phyloP scores from a whole-genome alignment of 2,797 vertebrate species.

The Limnodromus scolopaceus region DNA sequence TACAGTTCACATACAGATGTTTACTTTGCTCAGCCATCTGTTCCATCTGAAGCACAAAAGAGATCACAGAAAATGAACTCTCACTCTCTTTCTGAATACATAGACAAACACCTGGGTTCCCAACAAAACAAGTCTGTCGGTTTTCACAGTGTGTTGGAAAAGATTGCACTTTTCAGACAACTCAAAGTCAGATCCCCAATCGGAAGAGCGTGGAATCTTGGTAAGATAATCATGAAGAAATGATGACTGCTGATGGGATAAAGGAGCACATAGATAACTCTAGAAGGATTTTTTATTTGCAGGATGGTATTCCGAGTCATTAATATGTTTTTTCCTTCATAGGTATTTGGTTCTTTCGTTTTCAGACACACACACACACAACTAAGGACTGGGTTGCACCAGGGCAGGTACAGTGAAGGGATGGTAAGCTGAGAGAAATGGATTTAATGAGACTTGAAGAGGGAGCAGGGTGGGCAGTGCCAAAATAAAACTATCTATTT shows the following conservation, averaged over 20 bases:
- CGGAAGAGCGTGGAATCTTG: background rate
- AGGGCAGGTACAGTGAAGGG: background rate
- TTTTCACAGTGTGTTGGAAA: background rate
- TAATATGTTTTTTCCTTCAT: background rate
- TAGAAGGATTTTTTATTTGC: background rate
- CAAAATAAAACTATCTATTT: background rate
- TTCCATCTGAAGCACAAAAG: conserved; percentile 46
- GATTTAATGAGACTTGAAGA: background rate
- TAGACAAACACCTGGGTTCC: conserved; percentile 16
- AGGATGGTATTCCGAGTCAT: background rate
- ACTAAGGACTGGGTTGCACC: background rate
- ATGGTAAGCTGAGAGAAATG: background rate
- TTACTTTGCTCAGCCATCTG: conserved; percentile 65
- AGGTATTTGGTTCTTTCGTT: background rate
- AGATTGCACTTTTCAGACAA: background rate
- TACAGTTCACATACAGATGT: conserved; percentile 65
- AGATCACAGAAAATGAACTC: conserved; percentile 52
- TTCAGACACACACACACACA: background rate
- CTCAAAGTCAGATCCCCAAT: background rate
- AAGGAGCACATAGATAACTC: background rate
- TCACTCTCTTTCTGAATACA: conserved; percentile 36
- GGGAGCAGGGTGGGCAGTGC: background rate
- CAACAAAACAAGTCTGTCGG: background rate
- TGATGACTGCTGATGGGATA: background rate
- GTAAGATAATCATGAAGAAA: background rate